Base-by-base conservation (phyloP, 2,888 invertebrate genomes). In the Heliconius hortense region DNA sequence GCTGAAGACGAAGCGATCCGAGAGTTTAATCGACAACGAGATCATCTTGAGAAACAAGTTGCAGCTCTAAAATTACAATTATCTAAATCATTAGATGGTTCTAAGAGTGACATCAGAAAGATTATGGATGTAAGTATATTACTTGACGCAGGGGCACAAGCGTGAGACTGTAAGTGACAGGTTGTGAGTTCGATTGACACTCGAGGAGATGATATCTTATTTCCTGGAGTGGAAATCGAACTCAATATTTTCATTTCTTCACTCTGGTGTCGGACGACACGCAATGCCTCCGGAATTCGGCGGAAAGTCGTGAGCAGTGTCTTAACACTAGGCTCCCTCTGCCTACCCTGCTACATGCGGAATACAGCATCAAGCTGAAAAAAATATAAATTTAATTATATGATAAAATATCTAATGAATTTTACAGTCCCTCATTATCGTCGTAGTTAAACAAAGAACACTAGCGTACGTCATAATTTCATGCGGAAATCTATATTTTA, bases 21-120 rank as follows among this genome's bases (percentile, higher is more conserved):
- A 31, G 97, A 97, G 88, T 96, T 97, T 83, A 94, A 96, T 80
- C 95, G 97, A 1, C 98, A 98, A 85, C 94, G 98, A 59, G 96
- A 97, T 79, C 97, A 98, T 85, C 94, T 98, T 48, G 98, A 98
- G 82, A 95, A 94, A 79, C 95, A 94, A 80, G 89, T 94, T 60
- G 90, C 91, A 0, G 84, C 82, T 1, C 85, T 92, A 28, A 91
- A 88, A 78, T 77, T 83, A 31, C 93, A 93, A 80, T 84, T 94
- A 10, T 79, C 85, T 2, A 91, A 89, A 78, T 86, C 90, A 0
- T 80, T 90, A 8, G 90, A 90, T 21, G 94, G 92, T 56, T 91
- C 94, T 35, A 94, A 94, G 83, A 93, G 90, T 60, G 95, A 95
- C 79, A 95, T 95, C 81, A 93, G 95, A 74, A 95, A 95, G 82